Evolutionary conservation across 2,797 vertebrate species (phyloP), one percentile per base, ranked within the genome.

Genomic region (Clarias laeviceps): DNA sequence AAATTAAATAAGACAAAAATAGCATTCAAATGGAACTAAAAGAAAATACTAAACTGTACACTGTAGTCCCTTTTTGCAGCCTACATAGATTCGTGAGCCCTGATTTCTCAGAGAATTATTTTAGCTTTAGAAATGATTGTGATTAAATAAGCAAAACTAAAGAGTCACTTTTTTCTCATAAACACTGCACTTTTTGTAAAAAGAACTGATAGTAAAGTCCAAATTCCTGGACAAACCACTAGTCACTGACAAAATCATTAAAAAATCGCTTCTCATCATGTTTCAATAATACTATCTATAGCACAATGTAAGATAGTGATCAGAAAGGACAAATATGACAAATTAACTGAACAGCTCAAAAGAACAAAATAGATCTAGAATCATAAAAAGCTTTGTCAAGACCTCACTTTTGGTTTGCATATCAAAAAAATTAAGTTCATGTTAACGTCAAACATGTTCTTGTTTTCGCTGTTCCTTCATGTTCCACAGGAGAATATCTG

Each of bases 1-100:
- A 93, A 92, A 93, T 96, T 96, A 96, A 96, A 96, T 96, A 94
- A 95, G 90, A 94, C 93, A 94, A 91, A 86, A 88, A 92, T 91
- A 92, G 92, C 87, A 90, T 86, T 91, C 91, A 83, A 59, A 85
- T 80, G 78, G 82, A 89, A 90, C 86, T 72, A 5, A 85, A 70
- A 70, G 82, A 50, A 85, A 84, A 82, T 18, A 83, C 54, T 62
- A 83, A 69, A 83, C 87, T 79, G 64, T 84, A 88, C 87, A 87
- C 79, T 82, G 74, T 70, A 89, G 74, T 84, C 50, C 34, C 59
- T 85, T 66, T 34, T 73, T 84, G 72, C 65, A 84, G 73, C 82
- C 50, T n/a, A 34, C 32, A 37, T 61, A 82, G 80, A 62, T 59
- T 62, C 29, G 74, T 73, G 56, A 79, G 59, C 70, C 74, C 40